Evolutionary conservation across 2,888 invertebrate genomes (phyloP).

Genomic region (Ormyrus thymus): DNA sequence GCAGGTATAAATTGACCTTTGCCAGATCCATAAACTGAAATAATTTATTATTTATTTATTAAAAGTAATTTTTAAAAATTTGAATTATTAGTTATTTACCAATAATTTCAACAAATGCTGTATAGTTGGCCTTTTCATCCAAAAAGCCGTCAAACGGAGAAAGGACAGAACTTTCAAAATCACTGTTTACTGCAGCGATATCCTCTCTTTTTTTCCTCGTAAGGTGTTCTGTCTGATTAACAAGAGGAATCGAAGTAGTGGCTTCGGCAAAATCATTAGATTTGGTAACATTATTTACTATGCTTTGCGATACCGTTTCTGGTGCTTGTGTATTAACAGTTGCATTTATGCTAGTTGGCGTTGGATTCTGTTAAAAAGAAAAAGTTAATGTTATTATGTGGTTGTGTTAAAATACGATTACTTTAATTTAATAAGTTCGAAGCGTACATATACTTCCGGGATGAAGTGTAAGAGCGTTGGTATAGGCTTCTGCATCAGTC

Average conservation of each 20-base stretch:
- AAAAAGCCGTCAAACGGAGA: constrained; percentile 84
- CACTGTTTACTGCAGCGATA: constrained; percentile 65
- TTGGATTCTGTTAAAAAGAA: constrained; percentile 30
- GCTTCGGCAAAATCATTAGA: constrained; percentile 20
- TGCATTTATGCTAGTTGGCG: constrained; percentile 26
- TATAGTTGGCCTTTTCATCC: constrained; percentile 87
- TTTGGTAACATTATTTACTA: constrained; percentile 17
- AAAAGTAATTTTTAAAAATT: no score
- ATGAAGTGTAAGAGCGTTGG: constrained; percentile 66
- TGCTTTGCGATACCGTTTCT: constrained; percentile 40
- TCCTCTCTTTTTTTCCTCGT: constrained; percentile 64
- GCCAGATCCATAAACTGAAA: constrained; percentile 76
- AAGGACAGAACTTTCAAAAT: constrained; percentile 64
- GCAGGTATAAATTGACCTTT: constrained; percentile 77
- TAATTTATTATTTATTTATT: background rate
- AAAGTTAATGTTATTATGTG: background rate
- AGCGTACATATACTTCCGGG: constrained; percentile 62
- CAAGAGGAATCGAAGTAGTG: constrained; percentile 11
- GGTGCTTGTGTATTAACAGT: constrained; percentile 17
- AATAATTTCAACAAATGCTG: constrained; percentile 89
- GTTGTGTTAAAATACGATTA: background rate
- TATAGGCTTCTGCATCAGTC: constrained; percentile 73
- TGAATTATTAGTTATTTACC: constrained; percentile 61
- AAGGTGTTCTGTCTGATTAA: constrained; percentile 50
- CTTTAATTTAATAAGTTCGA: background rate